Conservation (phyloP, 2,888 invertebrate species). For the Metellina segmentata region DNA sequence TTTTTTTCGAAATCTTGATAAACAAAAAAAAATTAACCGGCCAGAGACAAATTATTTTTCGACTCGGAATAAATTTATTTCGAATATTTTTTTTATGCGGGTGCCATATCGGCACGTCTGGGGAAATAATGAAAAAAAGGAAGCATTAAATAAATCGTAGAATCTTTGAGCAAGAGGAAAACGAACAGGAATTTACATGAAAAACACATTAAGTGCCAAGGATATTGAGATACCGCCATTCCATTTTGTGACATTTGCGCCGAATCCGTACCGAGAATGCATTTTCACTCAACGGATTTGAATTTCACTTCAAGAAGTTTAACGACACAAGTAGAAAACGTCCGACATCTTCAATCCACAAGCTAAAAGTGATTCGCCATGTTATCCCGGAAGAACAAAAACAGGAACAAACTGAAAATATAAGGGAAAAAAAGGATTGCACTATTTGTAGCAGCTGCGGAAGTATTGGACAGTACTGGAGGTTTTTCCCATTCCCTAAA, state of each 20-base stretch:
- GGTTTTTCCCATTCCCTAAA: too few relatives aligned
- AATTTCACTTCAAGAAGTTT: background rate
- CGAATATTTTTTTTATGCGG: background rate
- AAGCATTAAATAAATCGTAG: background rate
- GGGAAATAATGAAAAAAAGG: background rate
- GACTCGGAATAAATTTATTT: background rate
- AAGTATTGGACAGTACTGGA: too few relatives aligned
- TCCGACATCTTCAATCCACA: background rate
- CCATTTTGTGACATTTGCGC: background rate
- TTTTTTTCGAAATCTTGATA: background rate
- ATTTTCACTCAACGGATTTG: background rate
- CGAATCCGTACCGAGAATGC: background rate
- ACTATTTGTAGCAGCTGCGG: too few relatives aligned
- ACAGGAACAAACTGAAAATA: too few relatives aligned
- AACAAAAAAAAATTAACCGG: background rate
- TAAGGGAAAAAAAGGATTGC: too few relatives aligned
- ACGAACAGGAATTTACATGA: background rate
- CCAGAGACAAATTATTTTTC: background rate
- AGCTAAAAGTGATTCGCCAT: background rate
- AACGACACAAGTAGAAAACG: background rate
- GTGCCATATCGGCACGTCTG: background rate
- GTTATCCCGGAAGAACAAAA: background rate
- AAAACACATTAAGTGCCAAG: background rate
- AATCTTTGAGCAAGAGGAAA: background rate
- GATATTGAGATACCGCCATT: background rate